These are phyloP conservation scores for Cephalophus harveyi DNA, from an alignment of 2,113 vertebrate species.

Conservation along the genomic window DNA sequence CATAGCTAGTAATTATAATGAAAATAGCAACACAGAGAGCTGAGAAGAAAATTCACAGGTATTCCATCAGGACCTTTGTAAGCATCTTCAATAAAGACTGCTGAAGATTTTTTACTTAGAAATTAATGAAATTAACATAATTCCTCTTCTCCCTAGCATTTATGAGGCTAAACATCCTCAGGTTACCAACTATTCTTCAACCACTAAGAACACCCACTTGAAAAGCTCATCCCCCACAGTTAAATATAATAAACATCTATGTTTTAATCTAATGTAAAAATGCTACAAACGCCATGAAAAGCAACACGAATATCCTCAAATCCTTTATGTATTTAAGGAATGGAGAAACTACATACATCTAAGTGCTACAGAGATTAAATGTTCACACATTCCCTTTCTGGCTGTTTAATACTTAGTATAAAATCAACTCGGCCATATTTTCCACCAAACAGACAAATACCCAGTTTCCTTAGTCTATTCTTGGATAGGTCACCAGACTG, in stretches of 20 bases:
- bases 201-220: background rate
- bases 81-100: slow-evolving; percentile 24
- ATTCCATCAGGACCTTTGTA: background rate
- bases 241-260: slow-evolving; percentile 26
- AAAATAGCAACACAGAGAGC: background rate
- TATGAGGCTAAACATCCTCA: background rate
- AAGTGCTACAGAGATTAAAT: slow-evolving; percentile 27
- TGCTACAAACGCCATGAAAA: slow-evolving; percentile 24
- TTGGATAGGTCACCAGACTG: slow-evolving; percentile 66
- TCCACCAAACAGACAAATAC: slow-evolving; percentile 65
- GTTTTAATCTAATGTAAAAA: slow-evolving; percentile 43
- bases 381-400: slow-evolving; percentile 22
- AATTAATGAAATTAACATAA: slow-evolving; percentile 35
- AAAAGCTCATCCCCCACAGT: slow-evolving; percentile 27
- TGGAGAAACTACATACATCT: slow-evolving; percentile 24
- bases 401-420: slow-evolving; percentile 22
- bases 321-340: slow-evolving; percentile 32
- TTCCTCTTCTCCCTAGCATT: slow-evolving; percentile 18
- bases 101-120: slow-evolving; percentile 21
- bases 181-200: slow-evolving; percentile 30
- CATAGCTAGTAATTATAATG: background rate
- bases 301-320: slow-evolving; percentile 11
- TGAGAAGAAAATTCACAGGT: background rate
- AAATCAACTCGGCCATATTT: slow-evolving; percentile 54
- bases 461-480: slow-evolving; percentile 66